Percentiles rank a stretch among this genome's conserved stretches.
These are phyloP conservation scores for Boloria selene DNA, from an alignment of 2,888 invertebrate genomes.

Conservation along the genomic window DNA sequence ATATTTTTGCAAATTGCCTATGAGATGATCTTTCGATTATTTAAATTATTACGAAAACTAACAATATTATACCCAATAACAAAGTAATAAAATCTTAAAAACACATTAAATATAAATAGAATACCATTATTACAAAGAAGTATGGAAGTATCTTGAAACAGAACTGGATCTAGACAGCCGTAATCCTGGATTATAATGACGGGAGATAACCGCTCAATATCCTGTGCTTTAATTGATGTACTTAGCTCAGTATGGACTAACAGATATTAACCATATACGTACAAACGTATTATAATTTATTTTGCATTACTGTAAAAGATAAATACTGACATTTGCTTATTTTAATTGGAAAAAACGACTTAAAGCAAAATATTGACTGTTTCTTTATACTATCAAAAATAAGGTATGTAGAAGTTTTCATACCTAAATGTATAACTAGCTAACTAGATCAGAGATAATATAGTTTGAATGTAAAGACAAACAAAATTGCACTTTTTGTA, in stretches of 20 bases:
- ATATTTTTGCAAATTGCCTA: no score
- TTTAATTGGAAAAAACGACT: no score
- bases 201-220: constrained; percentile 51
- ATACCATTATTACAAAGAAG: constrained; percentile 28
- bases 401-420: no score
- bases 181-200: constrained; percentile 60
- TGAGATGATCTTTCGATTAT: no score
- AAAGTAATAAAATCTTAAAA: constrained; percentile 7
- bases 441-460: no score
- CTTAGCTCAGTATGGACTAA: constrained; percentile 39
- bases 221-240: constrained; percentile 51
- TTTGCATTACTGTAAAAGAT: constrained; percentile 10
- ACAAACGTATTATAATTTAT: constrained; percentile 22
- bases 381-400: no score
- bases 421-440: no score
- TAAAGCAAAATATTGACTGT: no score
- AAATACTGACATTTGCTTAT: neutral
- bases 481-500: no score
- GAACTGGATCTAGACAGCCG: constrained; percentile 43
- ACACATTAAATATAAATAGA: constrained; percentile 14
- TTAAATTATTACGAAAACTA: no score
- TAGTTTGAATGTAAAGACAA: no score
- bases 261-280: constrained; percentile 34
- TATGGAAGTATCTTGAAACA: constrained; percentile 39
- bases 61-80: no score